These are phyloP conservation scores for Phalangium opilio DNA, from an alignment of 2,888 invertebrate species.

Conservation along the genomic window DNA sequence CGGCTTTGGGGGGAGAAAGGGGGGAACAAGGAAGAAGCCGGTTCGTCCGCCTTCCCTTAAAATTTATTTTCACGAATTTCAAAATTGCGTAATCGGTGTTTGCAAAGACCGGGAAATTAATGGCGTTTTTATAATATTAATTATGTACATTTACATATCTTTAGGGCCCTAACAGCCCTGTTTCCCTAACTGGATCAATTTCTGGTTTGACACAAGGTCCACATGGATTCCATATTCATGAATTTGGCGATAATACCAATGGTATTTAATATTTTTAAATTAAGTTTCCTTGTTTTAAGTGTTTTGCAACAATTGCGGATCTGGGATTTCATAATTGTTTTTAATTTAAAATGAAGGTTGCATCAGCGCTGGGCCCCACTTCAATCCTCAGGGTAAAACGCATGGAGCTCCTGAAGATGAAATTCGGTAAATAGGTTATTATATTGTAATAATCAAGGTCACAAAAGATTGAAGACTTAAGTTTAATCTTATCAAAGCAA, in stretches of 20 bases:
- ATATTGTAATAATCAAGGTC: too few species aligned
- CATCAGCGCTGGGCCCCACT: slow-evolving; percentile 86
- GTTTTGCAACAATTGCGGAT: too few species aligned
- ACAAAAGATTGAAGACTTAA: too few species aligned
- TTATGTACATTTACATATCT: too few species aligned
- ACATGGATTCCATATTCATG: slow-evolving; percentile 88
- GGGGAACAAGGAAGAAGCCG: too few species aligned
- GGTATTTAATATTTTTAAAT: slow-evolving; percentile 37
- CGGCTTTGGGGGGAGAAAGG: too few species aligned
- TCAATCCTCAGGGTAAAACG: slow-evolving; percentile 62
- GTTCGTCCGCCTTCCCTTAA: too few species aligned
- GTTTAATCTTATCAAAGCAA: too few species aligned
- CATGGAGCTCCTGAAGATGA: slow-evolving; percentile 64
- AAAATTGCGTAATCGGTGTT: neutral
- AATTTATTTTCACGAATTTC: neutral
- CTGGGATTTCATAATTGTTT: too few species aligned
- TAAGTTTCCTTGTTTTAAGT: too few species aligned
- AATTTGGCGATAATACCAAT: slow-evolving; percentile 90
- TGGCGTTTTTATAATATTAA: neutral
- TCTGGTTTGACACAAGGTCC: slow-evolving; percentile 56
- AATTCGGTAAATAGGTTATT: slow-evolving; percentile 31
- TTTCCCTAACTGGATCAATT: slow-evolving; percentile 57
- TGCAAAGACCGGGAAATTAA: neutral
- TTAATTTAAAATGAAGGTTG: too few species aligned
- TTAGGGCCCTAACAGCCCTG: slow-evolving; percentile 22